phyloP scores from a whole-genome alignment of 2,888 invertebrate genomes.

The Drosophila kambysellisi region DNA sequence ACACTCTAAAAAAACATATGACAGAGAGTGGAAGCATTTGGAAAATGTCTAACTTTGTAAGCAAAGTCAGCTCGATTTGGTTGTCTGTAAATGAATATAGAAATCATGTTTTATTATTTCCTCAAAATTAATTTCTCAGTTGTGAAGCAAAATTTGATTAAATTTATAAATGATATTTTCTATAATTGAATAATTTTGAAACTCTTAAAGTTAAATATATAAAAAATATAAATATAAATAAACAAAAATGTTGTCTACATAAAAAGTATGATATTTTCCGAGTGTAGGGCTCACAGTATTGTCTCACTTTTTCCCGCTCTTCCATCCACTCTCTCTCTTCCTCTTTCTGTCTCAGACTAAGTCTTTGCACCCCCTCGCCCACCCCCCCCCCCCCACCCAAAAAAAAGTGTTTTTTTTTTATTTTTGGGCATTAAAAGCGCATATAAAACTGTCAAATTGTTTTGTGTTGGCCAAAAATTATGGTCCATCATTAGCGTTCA shows the following conservation, averaged over 20 bases:
- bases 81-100: background rate
- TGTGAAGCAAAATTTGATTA: background rate
- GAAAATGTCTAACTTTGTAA: background rate
- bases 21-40: no score
- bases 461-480: conserved; percentile 80
- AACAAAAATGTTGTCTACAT: background rate
- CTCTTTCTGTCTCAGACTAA: conserved; percentile 4
- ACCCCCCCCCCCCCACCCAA: background rate
- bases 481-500: conserved; percentile 82
- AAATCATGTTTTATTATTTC: background rate
- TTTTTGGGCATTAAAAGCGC: conserved; percentile 75
- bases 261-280: background rate
- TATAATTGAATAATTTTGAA: background rate
- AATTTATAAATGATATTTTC: background rate
- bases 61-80: background rate
- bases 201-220: background rate
- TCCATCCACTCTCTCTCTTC: background rate
- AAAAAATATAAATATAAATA: no score
- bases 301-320: background rate
- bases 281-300: background rate
- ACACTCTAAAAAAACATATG: conserved; percentile 4
- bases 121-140: background rate
- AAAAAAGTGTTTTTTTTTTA: background rate
- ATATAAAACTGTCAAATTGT: conserved; percentile 84
- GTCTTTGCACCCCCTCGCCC: conserved; percentile 31